phyloP scores from a whole-genome alignment of 2,113 vertebrate species.

The Cochlearius cochlearius region DNA sequence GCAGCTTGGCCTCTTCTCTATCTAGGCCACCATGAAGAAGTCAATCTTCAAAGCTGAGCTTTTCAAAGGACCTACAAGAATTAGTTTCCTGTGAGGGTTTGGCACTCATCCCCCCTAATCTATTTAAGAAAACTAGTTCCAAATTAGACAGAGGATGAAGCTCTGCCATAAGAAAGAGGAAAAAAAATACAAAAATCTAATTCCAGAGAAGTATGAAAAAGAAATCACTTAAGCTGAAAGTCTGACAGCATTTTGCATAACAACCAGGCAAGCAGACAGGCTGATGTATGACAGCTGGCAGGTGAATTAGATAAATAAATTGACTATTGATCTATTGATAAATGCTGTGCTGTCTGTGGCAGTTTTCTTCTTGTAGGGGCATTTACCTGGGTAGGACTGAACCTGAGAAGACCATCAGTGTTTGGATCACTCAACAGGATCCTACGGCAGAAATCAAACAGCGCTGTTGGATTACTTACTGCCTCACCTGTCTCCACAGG shows the following conservation, averaged over 20 bases:
- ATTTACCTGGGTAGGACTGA: background rate
- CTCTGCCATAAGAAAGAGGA: background rate
- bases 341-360: background rate
- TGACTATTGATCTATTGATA: conserved; percentile 41
- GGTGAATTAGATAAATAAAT: conserved; percentile 24
- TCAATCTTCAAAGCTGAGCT: conserved; percentile 36
- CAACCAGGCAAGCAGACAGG: background rate
- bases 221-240: conserved; percentile 14
- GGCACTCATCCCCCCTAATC: conserved; percentile 20
- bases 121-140: conserved; percentile 28
- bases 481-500: background rate
- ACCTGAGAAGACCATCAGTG: background rate
- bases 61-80: conserved; percentile 46
- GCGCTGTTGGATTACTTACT: background rate
- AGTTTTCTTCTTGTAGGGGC: background rate
- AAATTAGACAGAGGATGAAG: conserved; percentile 27
- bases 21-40: conserved; percentile 14
- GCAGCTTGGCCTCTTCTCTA: background rate
- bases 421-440: background rate
- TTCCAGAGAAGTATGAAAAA: conserved; percentile 1
- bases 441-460: background rate
- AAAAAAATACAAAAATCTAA: background rate
- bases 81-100: conserved; percentile 34
- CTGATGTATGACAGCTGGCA: conserved; percentile 2
- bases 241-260: conserved; percentile 14